Base-by-base conservation (phyloP, 1,140 invertebrate genomes). In the Zaprionus lachaisei region DNA sequence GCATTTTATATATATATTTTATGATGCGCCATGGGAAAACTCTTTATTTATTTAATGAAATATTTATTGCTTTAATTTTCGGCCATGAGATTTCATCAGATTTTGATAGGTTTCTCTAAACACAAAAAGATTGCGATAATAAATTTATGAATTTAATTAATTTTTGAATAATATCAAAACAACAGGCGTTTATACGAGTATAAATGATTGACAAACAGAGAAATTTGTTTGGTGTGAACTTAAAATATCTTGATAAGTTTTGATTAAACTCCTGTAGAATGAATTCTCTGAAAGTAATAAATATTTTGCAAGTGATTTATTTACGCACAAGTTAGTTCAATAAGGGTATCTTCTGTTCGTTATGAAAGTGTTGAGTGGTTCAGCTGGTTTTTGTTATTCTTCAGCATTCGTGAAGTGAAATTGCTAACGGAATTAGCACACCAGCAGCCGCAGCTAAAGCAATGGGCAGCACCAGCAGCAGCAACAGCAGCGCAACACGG, bases 341-440 rank as follows among this genome's bases (percentile, higher is more conserved):
- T 51, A 1, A 51, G 47, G 1, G 47, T 24, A 14, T 24, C 5
- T 14, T 4, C 7, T 5, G 11, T 51, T 24, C 20, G 47, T 51
- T 51, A 0, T 1, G 7, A 6, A 14, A 3, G 7, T 12, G 22
- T 24, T 51, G 6, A 9, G 3, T 14, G 1, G 3, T 68, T 20
- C 17, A 12, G n/a, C n/a, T 67, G 69, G 66, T 60, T 75, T 74
- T 69, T 72, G 64, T 72, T 64, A 60, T 60, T 51, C 28, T 72
- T 62, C 67, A 63, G 54, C 44, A 64, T 65, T 75, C 57, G 67
- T 72, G 41, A 77, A 90, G 60, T 73, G 79, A 65, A 89, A 90
- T 89, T 84, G 84, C 81, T 84, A 89, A 89, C 81, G 85, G 85
- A 84, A 89, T 89, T 89, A 89, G 84, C 79, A 73, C 81, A 89